Base-by-base conservation (phyloP, 2,113 vertebrate genomes). In the Pterocles burchelli region DNA sequence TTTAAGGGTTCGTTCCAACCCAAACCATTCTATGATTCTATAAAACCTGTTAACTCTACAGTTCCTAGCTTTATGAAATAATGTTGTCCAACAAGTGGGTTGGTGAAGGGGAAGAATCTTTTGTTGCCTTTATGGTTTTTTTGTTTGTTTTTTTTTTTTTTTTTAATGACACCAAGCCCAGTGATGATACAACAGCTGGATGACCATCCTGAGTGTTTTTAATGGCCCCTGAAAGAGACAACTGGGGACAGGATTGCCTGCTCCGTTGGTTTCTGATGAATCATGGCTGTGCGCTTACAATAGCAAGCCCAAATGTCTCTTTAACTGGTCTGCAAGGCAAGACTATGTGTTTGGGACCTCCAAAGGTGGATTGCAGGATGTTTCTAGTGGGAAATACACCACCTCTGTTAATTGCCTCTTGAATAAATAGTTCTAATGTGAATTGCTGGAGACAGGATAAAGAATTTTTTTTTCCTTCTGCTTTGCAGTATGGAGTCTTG, bases 31-130 rank as follows among this genome's bases (percentile, higher is more conserved):
- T 41, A 41, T 41, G 41, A 41, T 41, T 41, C 41, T 41, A 13
- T 41, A 85, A 87, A 88, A 61, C 16, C 24, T 85, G 33, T 46
- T 89, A 76, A 36, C 54, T 89, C 18, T 89, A 11, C 21, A 62
- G 66, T 84, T 91, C 21, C 59, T 89, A 19, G 63, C 65, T 72
- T 75, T 59, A 29, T 84, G 31, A 86, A 93, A 51, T 43, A 88
- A 45, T 1, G 0, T 38, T 76, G 31, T 49, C 41, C 46, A 52
- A 18, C 18, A 45, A 78, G 67, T 13, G 14, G 7, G 3, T 73
- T 89, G 19, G n/a, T 19, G 17, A 83, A 88, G 59, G 28, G 38
- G n/a, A 62, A 70, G 7, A 72, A 41, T 46, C 33, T 83, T 20
- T 25, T 73, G 17, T 70, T 89, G 51, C 26, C 71, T 91, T 66